A percentile compares a stretch with the other conserved stretches of the same genome.
phyloP scores from a whole-genome alignment of 2,888 invertebrate species.

The Deilephila porcellus region DNA sequence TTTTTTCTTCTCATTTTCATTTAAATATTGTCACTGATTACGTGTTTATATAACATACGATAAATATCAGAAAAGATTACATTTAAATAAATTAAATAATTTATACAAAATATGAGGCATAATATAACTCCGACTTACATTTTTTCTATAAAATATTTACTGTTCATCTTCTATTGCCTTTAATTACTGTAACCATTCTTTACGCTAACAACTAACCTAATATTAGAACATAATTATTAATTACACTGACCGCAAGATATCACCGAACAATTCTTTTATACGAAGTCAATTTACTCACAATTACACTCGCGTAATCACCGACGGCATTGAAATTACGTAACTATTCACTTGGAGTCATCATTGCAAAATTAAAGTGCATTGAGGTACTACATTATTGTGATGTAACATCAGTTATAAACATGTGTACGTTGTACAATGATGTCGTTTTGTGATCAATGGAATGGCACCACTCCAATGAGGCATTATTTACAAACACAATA shows the following conservation, averaged over 20 bases:
- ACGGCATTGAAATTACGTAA: constrained; percentile 28
- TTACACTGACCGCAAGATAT: not conserved
- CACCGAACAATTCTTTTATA: not conserved
- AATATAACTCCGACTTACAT: too few relatives aligned
- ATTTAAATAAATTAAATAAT: too few relatives aligned
- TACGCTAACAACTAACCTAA: too few relatives aligned
- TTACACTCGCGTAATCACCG: constrained; percentile 1
- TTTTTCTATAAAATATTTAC: too few relatives aligned
- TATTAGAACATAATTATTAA: not conserved
- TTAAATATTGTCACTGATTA: too few relatives aligned
- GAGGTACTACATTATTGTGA: constrained; percentile 6
- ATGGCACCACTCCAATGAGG: constrained; percentile 56
- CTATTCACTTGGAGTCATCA: constrained; percentile 19
- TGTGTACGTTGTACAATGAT: not conserved
- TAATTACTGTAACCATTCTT: too few relatives aligned
- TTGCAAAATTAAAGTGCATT: constrained; percentile 15
- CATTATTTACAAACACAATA: constrained; percentile 61
- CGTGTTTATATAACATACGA: too few relatives aligned
- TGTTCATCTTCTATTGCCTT: too few relatives aligned
- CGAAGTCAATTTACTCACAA: constrained; percentile 16
- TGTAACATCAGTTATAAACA: constrained; percentile 13
- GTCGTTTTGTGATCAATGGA: constrained; percentile 46
- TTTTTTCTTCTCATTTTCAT: too few relatives aligned
- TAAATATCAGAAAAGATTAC: too few relatives aligned
- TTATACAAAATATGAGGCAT: too few relatives aligned